A percentile compares a stretch with the other conserved stretches of the same genome.
Evolutionary conservation across 2,113 vertebrate species (phyloP).

Genomic region (Bos taurus): DNA sequence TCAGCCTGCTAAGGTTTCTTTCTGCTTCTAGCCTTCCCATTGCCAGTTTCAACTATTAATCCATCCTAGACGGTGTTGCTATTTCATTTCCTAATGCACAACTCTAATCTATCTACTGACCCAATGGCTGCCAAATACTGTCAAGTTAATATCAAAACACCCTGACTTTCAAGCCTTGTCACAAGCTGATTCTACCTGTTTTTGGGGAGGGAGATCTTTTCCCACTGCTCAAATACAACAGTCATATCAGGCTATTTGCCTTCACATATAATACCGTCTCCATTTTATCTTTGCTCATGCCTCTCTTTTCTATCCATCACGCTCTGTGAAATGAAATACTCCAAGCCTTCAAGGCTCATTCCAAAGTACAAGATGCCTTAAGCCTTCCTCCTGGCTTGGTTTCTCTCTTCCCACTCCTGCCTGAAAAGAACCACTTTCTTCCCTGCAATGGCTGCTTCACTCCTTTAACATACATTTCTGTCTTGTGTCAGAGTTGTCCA

Average conservation of each 20-base stretch:
- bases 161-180: neutral
- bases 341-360: neutral
- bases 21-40: neutral
- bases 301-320: neutral
- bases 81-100: neutral
- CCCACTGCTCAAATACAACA: neutral
- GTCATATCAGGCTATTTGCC: neutral
- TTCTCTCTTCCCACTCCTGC: neutral
- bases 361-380: neutral
- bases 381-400: neutral
- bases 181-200: neutral
- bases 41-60: neutral
- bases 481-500: neutral
- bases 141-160: neutral
- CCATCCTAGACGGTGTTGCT: neutral
- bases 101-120: neutral
- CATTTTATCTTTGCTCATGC: neutral
- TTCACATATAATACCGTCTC: neutral
- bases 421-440: neutral
- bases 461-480: neutral
- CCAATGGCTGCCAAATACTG: neutral
- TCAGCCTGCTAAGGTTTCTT: fast-evolving
- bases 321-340: neutral
- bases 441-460: neutral
- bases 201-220: neutral